Base-by-base conservation (phyloP, 2,797 vertebrate genomes). In the Coregonus suidteri region DNA sequence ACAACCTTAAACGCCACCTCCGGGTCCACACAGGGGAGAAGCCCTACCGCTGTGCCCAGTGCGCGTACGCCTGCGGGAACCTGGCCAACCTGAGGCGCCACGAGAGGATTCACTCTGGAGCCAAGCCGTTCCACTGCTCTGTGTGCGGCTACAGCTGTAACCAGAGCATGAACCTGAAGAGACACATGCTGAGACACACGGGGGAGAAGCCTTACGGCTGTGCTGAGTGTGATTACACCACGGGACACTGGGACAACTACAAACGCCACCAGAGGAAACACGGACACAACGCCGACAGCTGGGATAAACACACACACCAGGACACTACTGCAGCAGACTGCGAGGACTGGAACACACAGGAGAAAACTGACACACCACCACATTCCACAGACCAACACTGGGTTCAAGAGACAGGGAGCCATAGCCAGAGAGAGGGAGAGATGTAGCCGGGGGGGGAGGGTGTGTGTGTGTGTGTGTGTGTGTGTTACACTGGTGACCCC, bases 141-240 rank as follows among this genome's bases (percentile, higher is more conserved):
- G 93, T 97, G 64, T 99, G 98, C 90, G 95, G 93, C 90, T 98
- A 98, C 93, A 96, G 95, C 83, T 99, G 97, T 93, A 99, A 99
- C 92, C 98, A 99, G 95, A 99, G 97, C 91, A 98, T 98, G 97
- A 99, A 99, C 94, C 94, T 99, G 82, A 99, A 99, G 91, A 92
- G 97, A 18, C 98, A 99, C 90, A 98, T 98, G 97, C 93, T 98
- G 89, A 91, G 96, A 75, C 98, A 99, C 88, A 98, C 96, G 0
- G 97, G 96, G 0, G 96, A 97, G 91, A 99, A 99, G 87, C 97
- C 98, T 6, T 97, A 97, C 85, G 93, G 95, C 77, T 98, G 98
- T 82, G 91, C 87, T 47, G 90, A 96, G 89, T 99, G 97, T 83
- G 37, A 91, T 84, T 99, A 99, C 87, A 98, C 97, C 86, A 99